phyloP scores from a whole-genome alignment of 2,797 vertebrate species.

The Cygnus olor region DNA sequence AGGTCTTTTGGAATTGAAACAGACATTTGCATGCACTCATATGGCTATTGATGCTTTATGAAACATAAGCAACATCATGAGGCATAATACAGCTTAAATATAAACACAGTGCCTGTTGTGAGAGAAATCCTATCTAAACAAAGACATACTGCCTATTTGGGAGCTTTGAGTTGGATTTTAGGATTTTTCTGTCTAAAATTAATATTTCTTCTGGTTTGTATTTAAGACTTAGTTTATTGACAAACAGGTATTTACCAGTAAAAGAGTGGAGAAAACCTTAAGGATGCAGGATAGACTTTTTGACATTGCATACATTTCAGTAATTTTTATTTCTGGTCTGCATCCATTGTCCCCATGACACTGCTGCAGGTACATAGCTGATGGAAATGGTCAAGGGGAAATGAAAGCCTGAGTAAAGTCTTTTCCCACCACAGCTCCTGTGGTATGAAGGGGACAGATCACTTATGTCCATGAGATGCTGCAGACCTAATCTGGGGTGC shows the following conservation, averaged over 20 bases:
- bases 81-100: background rate
- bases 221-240: background rate
- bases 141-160: background rate
- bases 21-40: background rate
- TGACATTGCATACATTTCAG: background rate
- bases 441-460: rapidly evolving
- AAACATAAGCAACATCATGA: background rate
- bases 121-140: background rate
- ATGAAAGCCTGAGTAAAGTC: background rate
- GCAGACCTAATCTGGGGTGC: background rate
- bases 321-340: background rate
- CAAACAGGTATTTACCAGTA: background rate
- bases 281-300: background rate
- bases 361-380: background rate
- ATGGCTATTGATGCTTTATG: background rate
- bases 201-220: background rate
- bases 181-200: background rate
- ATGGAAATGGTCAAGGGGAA: background rate
- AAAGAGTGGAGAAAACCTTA: background rate
- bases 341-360: background rate
- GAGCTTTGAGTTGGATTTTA: background rate
- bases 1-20: background rate
- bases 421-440: background rate
- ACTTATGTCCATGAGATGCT: background rate
- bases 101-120: background rate